phyloP scores from a whole-genome alignment of 1,140 invertebrate species.

The Ladona fulva region DNA sequence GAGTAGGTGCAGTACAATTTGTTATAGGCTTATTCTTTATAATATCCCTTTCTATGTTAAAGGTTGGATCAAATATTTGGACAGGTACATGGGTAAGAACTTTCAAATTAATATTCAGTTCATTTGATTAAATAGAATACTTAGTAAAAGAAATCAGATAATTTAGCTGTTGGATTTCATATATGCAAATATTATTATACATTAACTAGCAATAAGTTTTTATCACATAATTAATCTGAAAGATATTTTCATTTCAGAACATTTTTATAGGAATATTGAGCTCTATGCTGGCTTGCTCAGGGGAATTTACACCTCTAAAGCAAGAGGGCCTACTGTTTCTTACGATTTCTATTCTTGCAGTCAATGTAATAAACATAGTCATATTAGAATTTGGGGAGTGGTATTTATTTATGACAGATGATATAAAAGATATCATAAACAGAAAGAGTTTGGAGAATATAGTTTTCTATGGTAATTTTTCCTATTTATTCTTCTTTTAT shows the following conservation, averaged over 20 bases:
- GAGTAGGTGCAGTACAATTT: slow-evolving; percentile 1
- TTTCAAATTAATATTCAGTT: no score
- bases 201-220: no score
- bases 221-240: no score
- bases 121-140: no score
- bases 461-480: slow-evolving; percentile 35
- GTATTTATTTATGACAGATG: slow-evolving; percentile 34
- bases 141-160: no score
- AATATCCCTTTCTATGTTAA: neutral
- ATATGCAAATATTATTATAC: no score
- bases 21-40: neutral
- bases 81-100: neutral
- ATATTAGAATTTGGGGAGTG: slow-evolving; percentile 36
- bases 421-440: slow-evolving; percentile 29
- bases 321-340: slow-evolving; percentile 39
- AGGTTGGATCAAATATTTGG: slow-evolving; percentile 9
- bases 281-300: slow-evolving; percentile 2
- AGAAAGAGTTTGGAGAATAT: slow-evolving; percentile 32
- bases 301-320: neutral
- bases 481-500: no score
- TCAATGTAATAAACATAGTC: slow-evolving; percentile 37
- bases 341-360: slow-evolving; percentile 35
- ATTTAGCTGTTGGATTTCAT: no score
- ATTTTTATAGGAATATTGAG: slow-evolving; percentile 7
- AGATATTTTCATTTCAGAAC: neutral